Percentiles rank a stretch among this genome's conserved stretches.
phyloP scores from a whole-genome alignment of 2,888 invertebrate genomes.

The Drosophila meridiana region DNA sequence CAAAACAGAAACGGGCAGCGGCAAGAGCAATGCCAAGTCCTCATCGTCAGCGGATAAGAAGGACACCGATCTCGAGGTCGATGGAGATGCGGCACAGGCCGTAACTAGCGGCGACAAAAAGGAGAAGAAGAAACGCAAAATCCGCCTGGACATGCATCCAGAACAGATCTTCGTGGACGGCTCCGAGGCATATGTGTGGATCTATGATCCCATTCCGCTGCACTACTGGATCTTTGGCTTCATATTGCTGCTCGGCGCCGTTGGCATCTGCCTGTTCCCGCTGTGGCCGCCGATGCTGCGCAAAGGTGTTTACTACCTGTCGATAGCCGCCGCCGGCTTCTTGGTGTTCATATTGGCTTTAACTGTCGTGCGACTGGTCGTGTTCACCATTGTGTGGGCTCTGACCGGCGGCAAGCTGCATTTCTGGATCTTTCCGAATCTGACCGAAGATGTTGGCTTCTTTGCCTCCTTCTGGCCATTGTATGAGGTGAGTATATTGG shows the following conservation, averaged over 20 bases:
- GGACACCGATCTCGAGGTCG: constrained; percentile 75
- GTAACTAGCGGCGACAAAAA: constrained; percentile 67
- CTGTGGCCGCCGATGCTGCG: constrained; percentile 98
- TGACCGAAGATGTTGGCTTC: constrained; percentile 99
- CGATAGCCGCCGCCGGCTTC: constrained; percentile 97
- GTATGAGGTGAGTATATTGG: constrained; percentile 89
- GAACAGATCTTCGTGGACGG: constrained; percentile 97
- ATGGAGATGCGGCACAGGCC: constrained; percentile 51
- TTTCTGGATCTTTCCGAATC: constrained; percentile 99
- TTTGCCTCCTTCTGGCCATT: constrained; percentile 99
- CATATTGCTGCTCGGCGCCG: constrained; percentile 94
- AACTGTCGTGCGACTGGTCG: constrained; percentile 94
- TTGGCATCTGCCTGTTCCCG: constrained; percentile 99
- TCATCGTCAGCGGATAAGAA: constrained; percentile 64
- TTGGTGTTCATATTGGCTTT: constrained; percentile 96
- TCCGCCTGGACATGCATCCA: constrained; percentile 98
- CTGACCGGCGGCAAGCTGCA: constrained; percentile 95
- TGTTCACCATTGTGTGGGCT: constrained; percentile 96
- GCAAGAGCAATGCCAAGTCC: constrained; percentile 34
- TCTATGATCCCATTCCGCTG: constrained; percentile 97
- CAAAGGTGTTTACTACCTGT: constrained; percentile 98
- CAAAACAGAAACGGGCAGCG: constrained; percentile 39
- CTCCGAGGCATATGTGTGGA: constrained; percentile 98
- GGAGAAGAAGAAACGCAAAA: constrained; percentile 93
- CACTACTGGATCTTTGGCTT: constrained; percentile 98